phyloP scores from a whole-genome alignment of 2,888 invertebrate genomes.

The Hymenopus coronatus region DNA sequence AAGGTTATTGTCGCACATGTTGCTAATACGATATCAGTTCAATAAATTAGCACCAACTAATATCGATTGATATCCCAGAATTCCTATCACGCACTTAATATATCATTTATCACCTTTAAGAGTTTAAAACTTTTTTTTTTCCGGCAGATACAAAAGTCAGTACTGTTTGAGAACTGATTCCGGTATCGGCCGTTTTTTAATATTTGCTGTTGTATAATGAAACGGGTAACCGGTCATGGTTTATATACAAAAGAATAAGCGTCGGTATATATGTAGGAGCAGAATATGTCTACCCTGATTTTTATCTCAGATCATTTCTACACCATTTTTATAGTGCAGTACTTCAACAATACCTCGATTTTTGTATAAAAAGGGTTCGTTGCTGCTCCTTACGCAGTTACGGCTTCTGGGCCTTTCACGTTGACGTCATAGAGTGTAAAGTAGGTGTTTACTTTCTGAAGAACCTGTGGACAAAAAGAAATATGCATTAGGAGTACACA shows the following conservation, averaged over 20 bases:
- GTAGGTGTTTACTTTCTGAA: neutral
- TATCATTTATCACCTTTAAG: neutral
- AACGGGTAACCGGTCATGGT: neutral
- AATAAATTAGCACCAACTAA: neutral
- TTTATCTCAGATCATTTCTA: neutral
- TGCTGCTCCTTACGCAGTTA: neutral
- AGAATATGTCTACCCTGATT: neutral
- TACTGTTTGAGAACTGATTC: neutral
- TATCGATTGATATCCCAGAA: neutral
- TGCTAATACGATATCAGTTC: too few species aligned
- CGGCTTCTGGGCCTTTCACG: neutral
- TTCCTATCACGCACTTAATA: neutral
- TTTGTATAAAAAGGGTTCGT: neutral
- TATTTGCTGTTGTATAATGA: neutral
- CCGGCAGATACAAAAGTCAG: neutral
- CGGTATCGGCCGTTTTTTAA: neutral
- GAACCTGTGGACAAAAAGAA: neutral
- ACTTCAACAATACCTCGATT: neutral
- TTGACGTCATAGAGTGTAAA: neutral
- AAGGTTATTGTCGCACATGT: neutral
- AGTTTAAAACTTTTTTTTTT: neutral
- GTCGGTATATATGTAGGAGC: neutral
- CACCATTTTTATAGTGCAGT: neutral
- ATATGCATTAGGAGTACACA: neutral
- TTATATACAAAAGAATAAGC: neutral